These are phyloP conservation scores for Nomada lathburiana DNA, from an alignment of 2,888 invertebrate species.

Conservation along the genomic window DNA sequence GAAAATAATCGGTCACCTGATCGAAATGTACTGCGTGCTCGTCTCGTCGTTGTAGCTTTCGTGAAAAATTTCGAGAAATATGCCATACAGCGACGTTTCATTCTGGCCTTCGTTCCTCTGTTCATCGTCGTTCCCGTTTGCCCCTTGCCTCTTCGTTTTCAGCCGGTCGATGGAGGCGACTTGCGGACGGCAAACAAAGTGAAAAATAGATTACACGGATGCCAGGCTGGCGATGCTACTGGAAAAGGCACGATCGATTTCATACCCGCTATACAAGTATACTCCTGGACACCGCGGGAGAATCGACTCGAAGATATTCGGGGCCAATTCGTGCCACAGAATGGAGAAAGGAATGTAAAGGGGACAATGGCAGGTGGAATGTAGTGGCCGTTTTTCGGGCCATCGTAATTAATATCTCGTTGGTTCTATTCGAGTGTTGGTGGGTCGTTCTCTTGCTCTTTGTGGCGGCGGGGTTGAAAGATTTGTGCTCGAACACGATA, in stretches of 20 bases:
- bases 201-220: conserved; percentile 69
- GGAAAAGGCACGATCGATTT: conserved; percentile 69
- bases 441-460: not conserved
- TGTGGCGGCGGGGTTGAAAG: not conserved
- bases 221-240: conserved; percentile 56
- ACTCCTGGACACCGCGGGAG: not conserved
- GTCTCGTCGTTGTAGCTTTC: not conserved
- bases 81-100: too few relatives aligned
- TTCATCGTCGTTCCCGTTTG: not conserved
- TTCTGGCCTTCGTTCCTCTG: not conserved
- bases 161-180: conserved; percentile 24
- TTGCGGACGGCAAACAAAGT: conserved; percentile 65
- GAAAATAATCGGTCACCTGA: conserved; percentile 63
- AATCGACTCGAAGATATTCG: not conserved
- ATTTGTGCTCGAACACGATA: not conserved
- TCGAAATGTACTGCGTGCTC: conserved; percentile 46
- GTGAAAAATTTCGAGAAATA: too few relatives aligned
- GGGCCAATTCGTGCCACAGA: not conserved
- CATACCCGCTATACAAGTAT: not conserved
- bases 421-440: not conserved
- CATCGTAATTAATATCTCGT: conserved; percentile 31
- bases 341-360: conserved; percentile 1
- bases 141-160: not conserved
- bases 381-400: conserved; percentile 7
- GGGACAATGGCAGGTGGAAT: conserved; percentile 13